A percentile compares a stretch with the other conserved stretches of the same genome.
Evolutionary conservation across 2,797 vertebrate species (phyloP).

Genomic region (Notolabrus celidotus): DNA sequence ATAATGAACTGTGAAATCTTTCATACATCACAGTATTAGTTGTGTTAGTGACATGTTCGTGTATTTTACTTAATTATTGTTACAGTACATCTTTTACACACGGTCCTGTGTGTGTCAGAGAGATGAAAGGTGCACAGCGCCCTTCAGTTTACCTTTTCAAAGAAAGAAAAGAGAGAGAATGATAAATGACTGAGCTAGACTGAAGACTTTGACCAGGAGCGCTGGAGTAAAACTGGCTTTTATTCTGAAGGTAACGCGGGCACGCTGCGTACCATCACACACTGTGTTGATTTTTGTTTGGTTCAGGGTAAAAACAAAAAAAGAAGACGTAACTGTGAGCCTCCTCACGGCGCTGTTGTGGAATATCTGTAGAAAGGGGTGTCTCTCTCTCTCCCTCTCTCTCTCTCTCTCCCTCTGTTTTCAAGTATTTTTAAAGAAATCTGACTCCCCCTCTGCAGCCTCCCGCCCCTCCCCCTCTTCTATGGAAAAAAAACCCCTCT

Average conservation of each 20-base stretch:
- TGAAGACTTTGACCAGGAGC: slow-evolving; percentile 46
- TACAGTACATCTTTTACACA: not conserved
- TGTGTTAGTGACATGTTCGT: not conserved
- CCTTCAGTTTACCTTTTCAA: slow-evolving; percentile 41
- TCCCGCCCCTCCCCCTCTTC: slow-evolving; percentile 48
- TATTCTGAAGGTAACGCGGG: not conserved
- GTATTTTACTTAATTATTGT: not conserved
- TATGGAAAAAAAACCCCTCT: slow-evolving; percentile 63
- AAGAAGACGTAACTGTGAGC: not conserved
- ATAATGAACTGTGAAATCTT: too few relatives aligned
- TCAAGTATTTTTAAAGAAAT: slow-evolving; percentile 70
- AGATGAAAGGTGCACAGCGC: slow-evolving; percentile 34
- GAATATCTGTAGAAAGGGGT: slow-evolving; percentile 8
- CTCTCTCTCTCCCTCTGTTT: slow-evolving; percentile 47
- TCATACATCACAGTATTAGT: not conserved
- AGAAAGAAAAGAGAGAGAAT: slow-evolving; percentile 48
- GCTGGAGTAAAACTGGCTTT: slow-evolving; percentile 42
- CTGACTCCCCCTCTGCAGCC: slow-evolving; percentile 62
- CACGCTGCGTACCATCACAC: not conserved
- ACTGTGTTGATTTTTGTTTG: not conserved
- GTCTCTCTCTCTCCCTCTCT: slow-evolving; percentile 24
- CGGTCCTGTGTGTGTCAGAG: slow-evolving; percentile 14
- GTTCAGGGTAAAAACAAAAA: not conserved
- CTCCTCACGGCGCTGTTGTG: not conserved
- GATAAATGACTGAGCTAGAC: slow-evolving; percentile 42